phyloP scores from a whole-genome alignment of 2,888 invertebrate species.

The Ernsta delagoae region DNA sequence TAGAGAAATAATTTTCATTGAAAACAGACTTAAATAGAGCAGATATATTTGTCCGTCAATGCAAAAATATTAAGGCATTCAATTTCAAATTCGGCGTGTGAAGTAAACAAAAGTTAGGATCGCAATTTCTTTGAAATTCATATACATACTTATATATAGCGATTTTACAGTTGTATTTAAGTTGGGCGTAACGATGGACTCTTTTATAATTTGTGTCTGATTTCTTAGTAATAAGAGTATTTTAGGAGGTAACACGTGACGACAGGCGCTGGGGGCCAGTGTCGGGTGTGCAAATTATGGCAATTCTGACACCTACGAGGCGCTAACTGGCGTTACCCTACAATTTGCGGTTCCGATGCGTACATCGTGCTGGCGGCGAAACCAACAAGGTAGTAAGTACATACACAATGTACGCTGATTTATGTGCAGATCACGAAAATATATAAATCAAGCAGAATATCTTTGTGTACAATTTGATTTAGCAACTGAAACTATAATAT shows the following conservation, averaged over 20 bases:
- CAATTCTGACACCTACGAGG: constrained; percentile 84
- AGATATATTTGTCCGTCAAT: too few relatives aligned
- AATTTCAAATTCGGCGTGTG: too few relatives aligned
- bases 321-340: constrained; percentile 79
- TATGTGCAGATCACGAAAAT: neutral
- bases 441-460: neutral
- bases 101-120: too few relatives aligned
- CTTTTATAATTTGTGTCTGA: constrained; percentile 66
- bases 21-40: too few relatives aligned
- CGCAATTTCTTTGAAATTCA: too few relatives aligned
- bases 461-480: neutral
- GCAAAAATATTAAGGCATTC: too few relatives aligned
- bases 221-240: constrained; percentile 72
- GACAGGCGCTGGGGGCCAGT: constrained; percentile 76
- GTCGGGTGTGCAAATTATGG: constrained; percentile 79
- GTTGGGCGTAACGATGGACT: constrained; percentile 56
- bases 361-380: constrained; percentile 51
- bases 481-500: neutral
- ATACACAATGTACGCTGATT: neutral
- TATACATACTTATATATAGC: too few relatives aligned
- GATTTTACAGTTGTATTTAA: too few relatives aligned
- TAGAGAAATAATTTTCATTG: too few relatives aligned
- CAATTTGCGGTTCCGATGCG: constrained; percentile 74
- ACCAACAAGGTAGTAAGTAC: constrained; percentile 13
- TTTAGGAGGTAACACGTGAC: constrained; percentile 77